Conservation (phyloP, 2,888 invertebrate species). For the Drosophila anomelani region DNA sequence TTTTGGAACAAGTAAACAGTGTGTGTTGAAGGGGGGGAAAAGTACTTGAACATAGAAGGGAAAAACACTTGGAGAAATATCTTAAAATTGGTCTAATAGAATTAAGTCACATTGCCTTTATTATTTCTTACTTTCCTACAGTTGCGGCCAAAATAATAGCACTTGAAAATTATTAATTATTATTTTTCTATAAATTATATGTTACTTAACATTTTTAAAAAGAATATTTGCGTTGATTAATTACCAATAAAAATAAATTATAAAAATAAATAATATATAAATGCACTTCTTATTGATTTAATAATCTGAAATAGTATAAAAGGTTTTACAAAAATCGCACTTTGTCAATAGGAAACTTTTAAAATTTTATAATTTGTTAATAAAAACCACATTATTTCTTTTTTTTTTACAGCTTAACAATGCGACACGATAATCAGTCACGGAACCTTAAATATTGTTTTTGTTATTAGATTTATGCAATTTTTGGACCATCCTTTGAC, state of each 20-base stretch:
- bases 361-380: not conserved
- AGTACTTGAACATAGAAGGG: not conserved
- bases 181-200: no score
- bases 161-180: not conserved
- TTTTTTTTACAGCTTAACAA: slow-evolving; percentile 32
- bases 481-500: not conserved
- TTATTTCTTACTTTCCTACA: not conserved
- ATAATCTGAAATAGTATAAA: no score
- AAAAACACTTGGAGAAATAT: not conserved
- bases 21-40: not conserved
- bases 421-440: slow-evolving; percentile 55
- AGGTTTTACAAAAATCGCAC: no score
- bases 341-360: no score
- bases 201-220: not conserved
- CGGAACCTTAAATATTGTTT: slow-evolving; percentile 44
- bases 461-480: slow-evolving; percentile 35
- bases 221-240: no score
- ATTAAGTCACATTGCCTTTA: not conserved
- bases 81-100: not conserved
- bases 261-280: no score
- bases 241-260: no score
- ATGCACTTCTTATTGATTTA: no score
- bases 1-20: not conserved
- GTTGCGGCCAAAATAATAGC: not conserved
- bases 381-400: not conserved